A percentile compares a stretch with the other conserved stretches of the same genome.
phyloP scores from a whole-genome alignment of 1,140 invertebrate species.

The Drosophila kikkawai region DNA sequence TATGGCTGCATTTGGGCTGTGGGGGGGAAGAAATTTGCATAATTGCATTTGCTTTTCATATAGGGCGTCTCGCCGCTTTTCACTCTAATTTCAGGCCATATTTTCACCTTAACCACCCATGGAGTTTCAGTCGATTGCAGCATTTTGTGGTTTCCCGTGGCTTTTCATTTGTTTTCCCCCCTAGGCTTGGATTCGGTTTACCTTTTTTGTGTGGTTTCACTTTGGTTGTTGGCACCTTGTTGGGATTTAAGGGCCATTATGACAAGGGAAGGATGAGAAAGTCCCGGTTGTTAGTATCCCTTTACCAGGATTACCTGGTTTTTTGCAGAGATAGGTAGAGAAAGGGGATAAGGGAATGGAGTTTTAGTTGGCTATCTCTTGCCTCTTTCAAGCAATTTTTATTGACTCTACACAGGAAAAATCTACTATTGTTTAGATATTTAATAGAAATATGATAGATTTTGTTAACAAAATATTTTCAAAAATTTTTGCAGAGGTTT shows the following conservation, averaged over 20 bases:
- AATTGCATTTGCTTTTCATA: conserved; percentile 59
- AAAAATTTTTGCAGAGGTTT: not conserved
- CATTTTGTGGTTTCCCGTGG: conserved; percentile 68
- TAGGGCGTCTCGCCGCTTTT: conserved; percentile 27
- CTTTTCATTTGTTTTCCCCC: conserved; percentile 25
- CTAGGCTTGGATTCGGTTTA: conserved; percentile 30
- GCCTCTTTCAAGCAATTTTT: not conserved
- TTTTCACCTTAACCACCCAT: conserved; percentile 40
- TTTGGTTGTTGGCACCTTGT: conserved; percentile 45
- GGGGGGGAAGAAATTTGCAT: conserved; percentile 57
- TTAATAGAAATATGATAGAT: not conserved
- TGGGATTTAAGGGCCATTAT: conserved; percentile 4
- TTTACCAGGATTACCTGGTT: conserved; percentile 47
- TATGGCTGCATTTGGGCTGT: conserved; percentile 34
- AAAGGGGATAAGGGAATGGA: conserved; percentile 2
- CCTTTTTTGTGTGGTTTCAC: conserved; percentile 72
- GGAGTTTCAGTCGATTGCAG: conserved; percentile 53
- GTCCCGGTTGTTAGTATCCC: conserved; percentile 38
- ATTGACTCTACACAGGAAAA: not conserved
- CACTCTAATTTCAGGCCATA: conserved; percentile 34
- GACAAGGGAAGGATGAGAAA: conserved; percentile 19
- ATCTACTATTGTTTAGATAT: not conserved
- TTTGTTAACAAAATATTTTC: not conserved
- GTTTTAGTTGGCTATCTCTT: conserved; percentile 1
- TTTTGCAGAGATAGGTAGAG: conserved; percentile 1